A percentile compares a stretch with the other conserved stretches of the same genome.
Evolutionary conservation across 1,140 invertebrate species (phyloP).

Genomic region (Neodiprion pinetum): DNA sequence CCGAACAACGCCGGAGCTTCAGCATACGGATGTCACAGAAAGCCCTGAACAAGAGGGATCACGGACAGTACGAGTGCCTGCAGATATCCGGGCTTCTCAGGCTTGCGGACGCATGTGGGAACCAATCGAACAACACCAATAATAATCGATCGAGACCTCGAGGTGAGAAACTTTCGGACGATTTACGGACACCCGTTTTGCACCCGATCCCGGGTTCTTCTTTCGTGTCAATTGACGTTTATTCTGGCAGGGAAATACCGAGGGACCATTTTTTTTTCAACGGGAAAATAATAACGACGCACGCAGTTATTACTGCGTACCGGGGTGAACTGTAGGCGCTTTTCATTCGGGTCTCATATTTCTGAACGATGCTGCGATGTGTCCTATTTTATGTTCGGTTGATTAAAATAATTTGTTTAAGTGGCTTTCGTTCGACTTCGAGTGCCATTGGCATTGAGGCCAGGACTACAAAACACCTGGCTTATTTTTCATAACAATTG

Average conservation of each 20-base stretch:
- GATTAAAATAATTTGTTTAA: too few relatives aligned
- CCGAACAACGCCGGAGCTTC: slow-evolving; percentile 63
- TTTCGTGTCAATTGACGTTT: neutral
- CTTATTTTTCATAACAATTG: too few relatives aligned
- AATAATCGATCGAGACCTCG: slow-evolving; percentile 33
- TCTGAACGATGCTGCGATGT: too few relatives aligned
- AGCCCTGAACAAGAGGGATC: slow-evolving; percentile 61
- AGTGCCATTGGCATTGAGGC: too few relatives aligned
- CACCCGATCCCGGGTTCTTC: neutral
- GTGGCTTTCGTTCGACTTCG: too few relatives aligned
- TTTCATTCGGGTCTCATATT: too few relatives aligned
- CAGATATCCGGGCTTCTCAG: slow-evolving; percentile 63
- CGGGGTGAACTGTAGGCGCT: too few relatives aligned
- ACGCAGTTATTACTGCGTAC: too few relatives aligned
- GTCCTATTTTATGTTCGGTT: too few relatives aligned
- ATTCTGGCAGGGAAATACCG: neutral
- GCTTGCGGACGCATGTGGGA: slow-evolving; percentile 45
- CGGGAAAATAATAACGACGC: too few relatives aligned
- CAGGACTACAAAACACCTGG: too few relatives aligned
- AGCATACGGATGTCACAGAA: slow-evolving; percentile 66
- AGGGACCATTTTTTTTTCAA: too few relatives aligned
- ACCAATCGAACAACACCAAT: slow-evolving; percentile 22
- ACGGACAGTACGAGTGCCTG: slow-evolving; percentile 65
- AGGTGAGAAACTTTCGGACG: slow-evolving; percentile 32
- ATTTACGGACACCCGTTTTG: neutral